Evolutionary conservation across 2,113 vertebrate genomes (phyloP).

Genomic region (Alethe castanea): DNA sequence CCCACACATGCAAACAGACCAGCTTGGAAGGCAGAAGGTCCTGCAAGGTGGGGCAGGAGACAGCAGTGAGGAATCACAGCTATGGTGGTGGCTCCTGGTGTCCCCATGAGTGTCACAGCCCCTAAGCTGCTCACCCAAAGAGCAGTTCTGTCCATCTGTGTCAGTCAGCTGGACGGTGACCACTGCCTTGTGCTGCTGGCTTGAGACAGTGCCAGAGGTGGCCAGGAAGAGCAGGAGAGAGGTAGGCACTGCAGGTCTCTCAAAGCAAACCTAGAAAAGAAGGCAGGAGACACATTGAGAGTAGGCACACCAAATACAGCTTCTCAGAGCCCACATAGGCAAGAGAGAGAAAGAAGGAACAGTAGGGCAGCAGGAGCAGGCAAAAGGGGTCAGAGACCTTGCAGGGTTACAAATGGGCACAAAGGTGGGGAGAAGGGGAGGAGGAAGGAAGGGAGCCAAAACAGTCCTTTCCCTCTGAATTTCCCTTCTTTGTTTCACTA

Average conservation of each 20-base stretch:
- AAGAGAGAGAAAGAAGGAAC: background rate
- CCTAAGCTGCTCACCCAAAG: constrained; percentile 78
- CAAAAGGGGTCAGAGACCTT: background rate
- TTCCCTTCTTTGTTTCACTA: background rate
- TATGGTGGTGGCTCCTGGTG: accelerated
- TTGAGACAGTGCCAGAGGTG: constrained; percentile 76
- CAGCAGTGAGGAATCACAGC: background rate
- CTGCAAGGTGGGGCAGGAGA: too few species aligned
- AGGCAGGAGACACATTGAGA: background rate
- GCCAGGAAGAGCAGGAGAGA: constrained; percentile 88
- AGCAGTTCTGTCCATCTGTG: constrained; percentile 77
- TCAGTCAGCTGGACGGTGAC: constrained; percentile 80
- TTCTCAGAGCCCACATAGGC: background rate
- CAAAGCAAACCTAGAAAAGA: constrained; percentile 83
- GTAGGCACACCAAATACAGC: background rate
- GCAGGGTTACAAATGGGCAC: background rate
- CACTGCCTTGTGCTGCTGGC: constrained; percentile 70
- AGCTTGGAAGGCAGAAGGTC: background rate
- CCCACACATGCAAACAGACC: background rate
- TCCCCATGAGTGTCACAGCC: background rate
- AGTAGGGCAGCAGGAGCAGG: background rate
- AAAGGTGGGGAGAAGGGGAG: background rate
- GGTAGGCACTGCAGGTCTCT: constrained; percentile 78
- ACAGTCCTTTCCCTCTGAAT: background rate
- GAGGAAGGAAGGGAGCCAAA: background rate